Conservation (phyloP, 2,113 vertebrate species). For the Antigone vipio region DNA sequence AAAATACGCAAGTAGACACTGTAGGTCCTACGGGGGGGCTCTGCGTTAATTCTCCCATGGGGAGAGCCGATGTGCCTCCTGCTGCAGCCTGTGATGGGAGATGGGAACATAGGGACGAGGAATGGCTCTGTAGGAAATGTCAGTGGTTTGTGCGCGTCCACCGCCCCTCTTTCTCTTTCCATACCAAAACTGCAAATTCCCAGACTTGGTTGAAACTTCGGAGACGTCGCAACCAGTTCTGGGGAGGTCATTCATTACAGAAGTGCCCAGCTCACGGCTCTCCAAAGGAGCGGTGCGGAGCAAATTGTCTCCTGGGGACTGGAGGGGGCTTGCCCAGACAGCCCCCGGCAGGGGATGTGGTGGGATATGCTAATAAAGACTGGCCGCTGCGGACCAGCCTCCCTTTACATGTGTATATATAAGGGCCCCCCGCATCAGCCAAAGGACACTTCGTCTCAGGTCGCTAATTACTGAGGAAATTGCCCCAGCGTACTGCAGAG, state of each 20-base stretch:
- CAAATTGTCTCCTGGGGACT: slow-evolving; percentile 47
- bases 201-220: not conserved
- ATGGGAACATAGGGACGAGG: not conserved
- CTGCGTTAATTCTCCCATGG: not conserved
- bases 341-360: slow-evolving; percentile 71
- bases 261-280: not conserved
- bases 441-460: slow-evolving; percentile 74
- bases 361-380: slow-evolving; percentile 89
- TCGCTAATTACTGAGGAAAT: slow-evolving; percentile 64
- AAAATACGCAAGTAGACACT: not conserved
- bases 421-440: slow-evolving; percentile 76
- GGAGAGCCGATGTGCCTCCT: not conserved
- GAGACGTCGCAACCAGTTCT: not conserved
- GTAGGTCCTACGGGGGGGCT: not conserved
- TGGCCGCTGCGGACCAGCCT: slow-evolving; percentile 81
- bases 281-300: slow-evolving; percentile 38
- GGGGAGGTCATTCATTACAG: not conserved
- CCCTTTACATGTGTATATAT: slow-evolving; percentile 81
- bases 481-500: not conserved
- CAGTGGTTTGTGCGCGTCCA: rapidly evolving
- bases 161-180: not conserved
- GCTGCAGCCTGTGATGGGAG: not conserved
- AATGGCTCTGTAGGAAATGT: not conserved
- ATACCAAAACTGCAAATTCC: not conserved
- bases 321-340: slow-evolving; percentile 63